Evolutionary conservation across 2,113 vertebrate species (phyloP).

Genomic region (Rhadina sibilatrix): DNA sequence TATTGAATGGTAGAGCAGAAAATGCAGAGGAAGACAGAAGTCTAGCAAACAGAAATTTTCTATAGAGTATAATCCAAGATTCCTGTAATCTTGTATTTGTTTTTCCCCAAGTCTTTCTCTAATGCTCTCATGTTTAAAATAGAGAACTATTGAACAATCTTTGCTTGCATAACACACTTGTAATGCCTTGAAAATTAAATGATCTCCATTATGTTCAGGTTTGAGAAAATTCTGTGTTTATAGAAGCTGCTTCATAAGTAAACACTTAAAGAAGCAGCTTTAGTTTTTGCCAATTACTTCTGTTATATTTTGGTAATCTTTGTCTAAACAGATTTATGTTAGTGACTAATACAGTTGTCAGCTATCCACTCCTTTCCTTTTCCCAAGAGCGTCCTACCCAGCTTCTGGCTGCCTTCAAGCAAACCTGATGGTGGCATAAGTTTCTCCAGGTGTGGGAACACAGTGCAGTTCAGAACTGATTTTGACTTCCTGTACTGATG

Average conservation of each 20-base stretch:
- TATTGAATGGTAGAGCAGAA: neutral
- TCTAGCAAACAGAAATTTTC: neutral
- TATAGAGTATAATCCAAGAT: neutral
- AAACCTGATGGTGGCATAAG: neutral
- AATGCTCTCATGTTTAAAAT: neutral
- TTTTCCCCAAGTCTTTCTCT: neutral
- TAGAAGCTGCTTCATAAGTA: neutral
- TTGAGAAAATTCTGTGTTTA: constrained; percentile 1
- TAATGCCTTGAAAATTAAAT: neutral
- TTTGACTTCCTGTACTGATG: neutral
- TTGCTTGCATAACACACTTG: neutral
- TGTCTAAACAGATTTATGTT: neutral
- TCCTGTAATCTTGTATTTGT: neutral
- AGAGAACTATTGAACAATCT: neutral
- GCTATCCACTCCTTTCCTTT: neutral
- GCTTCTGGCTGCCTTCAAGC: neutral
- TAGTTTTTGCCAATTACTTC: neutral
- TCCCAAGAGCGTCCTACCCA: neutral
- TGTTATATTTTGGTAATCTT: neutral
- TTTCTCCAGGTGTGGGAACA: neutral
- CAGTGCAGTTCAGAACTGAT: neutral
- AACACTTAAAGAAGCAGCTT: neutral
- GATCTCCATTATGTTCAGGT: neutral
- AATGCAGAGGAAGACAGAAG: neutral
- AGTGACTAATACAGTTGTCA: neutral